Base-by-base conservation (phyloP, 2,113 vertebrate species). In the Bos indicus region DNA sequence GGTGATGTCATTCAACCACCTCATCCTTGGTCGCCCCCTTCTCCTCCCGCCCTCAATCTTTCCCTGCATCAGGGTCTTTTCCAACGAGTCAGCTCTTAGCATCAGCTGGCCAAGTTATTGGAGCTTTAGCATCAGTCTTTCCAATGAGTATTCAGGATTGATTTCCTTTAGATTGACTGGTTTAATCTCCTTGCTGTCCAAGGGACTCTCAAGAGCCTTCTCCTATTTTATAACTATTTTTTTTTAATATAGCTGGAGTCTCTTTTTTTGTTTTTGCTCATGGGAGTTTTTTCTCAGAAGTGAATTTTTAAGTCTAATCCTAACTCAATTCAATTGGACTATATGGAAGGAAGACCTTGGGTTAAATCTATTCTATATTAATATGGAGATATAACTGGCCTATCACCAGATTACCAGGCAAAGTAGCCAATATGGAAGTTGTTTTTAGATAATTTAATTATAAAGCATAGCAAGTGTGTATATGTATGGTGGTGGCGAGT, bases 311-410 rank as follows among this genome's bases (percentile, higher is more conserved):
- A 98, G 98, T 98, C 91, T 97, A 95, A 97, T 98, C 95, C 92
- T 98, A 98, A 98, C 98, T 91, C 96, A 98, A 94, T 98, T 98
- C 94, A 98, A 84, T 96, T 97, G 97, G 92, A 98, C 97, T 95
- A 98, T 98, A 62, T 97, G 83, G 97, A 99, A 98, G 62, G 94
- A 98, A 98, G 95, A 97, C 46, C 96, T 85, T 97, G 87, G 84
- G 92, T 98, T 98, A 98, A 97, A 98, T 98, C 94, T 98, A 67
- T 96, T 97, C 90, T 96, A 97, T 93, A 98, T 98, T 97, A 96
- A 95, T 97, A 91, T 97, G 93, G 97, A 98, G 83, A 97, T 98
- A 97, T 97, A 87, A 94, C 87, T 93, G 64, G 36, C 59, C 90
- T 93, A 88, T 85, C 83, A 91, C 48, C 87, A 67, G 90, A 2